Evolutionary conservation across 1,140 invertebrate species (phyloP), one percentile per base, ranked within the genome.

Genomic region (Papilio aristodemus): DNA sequence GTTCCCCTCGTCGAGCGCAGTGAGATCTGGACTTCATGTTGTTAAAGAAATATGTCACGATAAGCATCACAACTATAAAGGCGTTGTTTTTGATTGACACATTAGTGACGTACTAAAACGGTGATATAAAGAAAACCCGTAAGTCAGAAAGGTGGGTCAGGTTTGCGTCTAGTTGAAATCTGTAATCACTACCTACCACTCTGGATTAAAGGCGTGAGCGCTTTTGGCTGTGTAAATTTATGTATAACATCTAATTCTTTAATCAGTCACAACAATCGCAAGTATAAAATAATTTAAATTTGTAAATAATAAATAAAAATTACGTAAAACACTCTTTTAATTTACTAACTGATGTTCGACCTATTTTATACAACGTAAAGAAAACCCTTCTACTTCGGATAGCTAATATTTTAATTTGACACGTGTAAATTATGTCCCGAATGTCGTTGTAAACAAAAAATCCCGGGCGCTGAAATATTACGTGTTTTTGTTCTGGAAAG

Each of bases 351-450:
- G 27, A 32, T 32, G 46, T 10, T 7, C 41, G 41, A 50, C 46
- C 46, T 50, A 50, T 50, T 22, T 50, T 4, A 50, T 46, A 19
- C 17, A 46, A 46, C n/a, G 14, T 17, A 46, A 17, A 46, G 8
- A 46, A 25, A 10, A 22, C n/a, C 46, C 46, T 50, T 50, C 17
- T 17, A 22, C 9, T 50, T 50, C 10, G 8, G 46, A 22, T 50
- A 50, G 8, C 19, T 50, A 50, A 50, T 50, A 50, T 22, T 22
- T 50, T 50, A 50, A 50, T 50, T 50, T 50, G 46, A 54, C 46
- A 54, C 19, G 22, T 54, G 46, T 54, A 54, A 54, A 54, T 25
- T 54, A 54, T 25, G 43, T 22, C 43, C 17, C 17, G 43, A 4
- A 41, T 41, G 7, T 39, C 10, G 11, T 39, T 11, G 38, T 17